Conservation (phyloP, 2,797 vertebrate species). For the Pseudomugil tenellus region DNA sequence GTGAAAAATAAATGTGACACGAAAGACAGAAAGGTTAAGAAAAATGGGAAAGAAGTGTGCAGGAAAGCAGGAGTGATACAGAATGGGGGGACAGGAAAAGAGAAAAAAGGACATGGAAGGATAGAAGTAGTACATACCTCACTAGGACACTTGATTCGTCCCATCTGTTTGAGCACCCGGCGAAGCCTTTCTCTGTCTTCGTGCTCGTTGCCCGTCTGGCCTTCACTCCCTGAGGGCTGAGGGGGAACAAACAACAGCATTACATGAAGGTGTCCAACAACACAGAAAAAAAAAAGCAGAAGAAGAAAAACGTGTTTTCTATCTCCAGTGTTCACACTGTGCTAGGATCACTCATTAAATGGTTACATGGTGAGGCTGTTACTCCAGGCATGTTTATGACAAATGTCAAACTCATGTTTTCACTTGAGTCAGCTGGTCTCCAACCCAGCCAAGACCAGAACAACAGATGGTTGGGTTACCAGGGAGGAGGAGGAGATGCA, state of each 20-base stretch:
- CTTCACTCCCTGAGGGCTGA: conserved; percentile 84
- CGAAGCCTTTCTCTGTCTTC: conserved; percentile 92
- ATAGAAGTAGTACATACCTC: conserved; percentile 84
- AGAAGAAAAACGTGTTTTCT: conserved; percentile 70
- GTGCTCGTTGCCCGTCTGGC: conserved; percentile 86
- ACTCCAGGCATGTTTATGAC: conserved; percentile 75
- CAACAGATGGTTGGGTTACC: conserved; percentile 73
- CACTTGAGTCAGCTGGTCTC: conserved; percentile 60
- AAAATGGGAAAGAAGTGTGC: conserved; percentile 45
- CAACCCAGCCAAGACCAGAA: conserved; percentile 66
- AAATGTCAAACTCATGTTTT: conserved; percentile 78
- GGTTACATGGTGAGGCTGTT: conserved; percentile 69
- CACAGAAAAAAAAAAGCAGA: conserved; percentile 25
- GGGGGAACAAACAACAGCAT: conserved; percentile 65
- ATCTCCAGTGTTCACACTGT: conserved; percentile 61
- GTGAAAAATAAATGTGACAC: conserved; percentile 43
- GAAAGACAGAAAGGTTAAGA: conserved; percentile 31
- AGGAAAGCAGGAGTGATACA: conserved; percentile 27
- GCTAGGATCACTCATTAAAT: conserved; percentile 66
- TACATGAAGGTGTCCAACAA: conserved; percentile 49
- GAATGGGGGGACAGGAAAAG: conserved; percentile 29
- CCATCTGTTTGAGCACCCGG: conserved; percentile 96
- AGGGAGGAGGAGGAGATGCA: conserved; percentile 43
- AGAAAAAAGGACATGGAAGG: conserved; percentile 27
- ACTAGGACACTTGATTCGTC: conserved; percentile 93